A percentile compares a stretch with the other conserved stretches of the same genome.
phyloP scores from a whole-genome alignment of 2,888 invertebrate species.

The Kryphioiulus occultus region DNA sequence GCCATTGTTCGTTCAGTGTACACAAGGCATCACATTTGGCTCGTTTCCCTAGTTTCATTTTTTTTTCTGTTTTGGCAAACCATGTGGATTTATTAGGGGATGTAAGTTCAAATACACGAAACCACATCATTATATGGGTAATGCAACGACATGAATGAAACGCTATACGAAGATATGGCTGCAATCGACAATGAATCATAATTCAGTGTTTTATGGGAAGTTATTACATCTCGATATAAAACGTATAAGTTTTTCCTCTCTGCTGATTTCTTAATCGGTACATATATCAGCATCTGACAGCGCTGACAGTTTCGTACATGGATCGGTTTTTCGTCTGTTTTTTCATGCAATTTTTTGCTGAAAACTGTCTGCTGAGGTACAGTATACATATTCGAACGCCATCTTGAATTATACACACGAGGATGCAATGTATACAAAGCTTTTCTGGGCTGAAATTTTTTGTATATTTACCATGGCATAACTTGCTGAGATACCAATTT shows the following conservation, averaged over 20 bases:
- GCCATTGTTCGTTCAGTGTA: neutral
- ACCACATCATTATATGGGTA: neutral
- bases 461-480: neutral
- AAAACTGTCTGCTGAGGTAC: neutral
- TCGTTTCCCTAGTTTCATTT: neutral
- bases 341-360: neutral
- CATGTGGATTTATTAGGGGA: neutral
- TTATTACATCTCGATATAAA: conserved; percentile 31
- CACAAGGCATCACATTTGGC: neutral
- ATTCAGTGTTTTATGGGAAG: conserved; percentile 26
- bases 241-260: neutral
- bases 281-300: conserved; percentile 26
- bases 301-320: neutral
- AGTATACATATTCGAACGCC: neutral
- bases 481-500: conserved; percentile 24
- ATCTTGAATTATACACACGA: neutral
- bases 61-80: neutral
- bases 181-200: conserved; percentile 17
- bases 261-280: conserved; percentile 17
- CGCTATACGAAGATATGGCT: neutral
- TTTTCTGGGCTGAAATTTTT: neutral
- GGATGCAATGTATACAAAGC: neutral
- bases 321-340: conserved; percentile 16
- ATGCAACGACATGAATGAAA: conserved; percentile 1
- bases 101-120: conserved; percentile 1